Evolutionary conservation across 2,888 invertebrate genomes (phyloP).

Genomic region (Andrena dorsata): DNA sequence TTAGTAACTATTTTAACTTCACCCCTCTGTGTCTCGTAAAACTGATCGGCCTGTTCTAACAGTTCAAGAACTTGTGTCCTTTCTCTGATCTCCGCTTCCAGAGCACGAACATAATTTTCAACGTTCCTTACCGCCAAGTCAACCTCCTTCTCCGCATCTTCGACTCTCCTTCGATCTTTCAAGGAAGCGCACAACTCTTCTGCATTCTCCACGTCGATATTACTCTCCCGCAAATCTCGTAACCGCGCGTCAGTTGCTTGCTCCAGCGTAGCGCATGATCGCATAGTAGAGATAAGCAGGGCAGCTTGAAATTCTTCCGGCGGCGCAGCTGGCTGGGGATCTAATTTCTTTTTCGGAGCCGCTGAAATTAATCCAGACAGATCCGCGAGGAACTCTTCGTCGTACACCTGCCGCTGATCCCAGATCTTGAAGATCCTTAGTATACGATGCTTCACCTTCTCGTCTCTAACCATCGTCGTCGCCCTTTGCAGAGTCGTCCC

Average conservation of each 20-base stretch:
- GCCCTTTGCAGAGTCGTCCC: conserved; percentile 96
- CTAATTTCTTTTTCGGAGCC: conserved; percentile 89
- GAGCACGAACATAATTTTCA: conserved; percentile 92
- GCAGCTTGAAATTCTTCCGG: conserved; percentile 91
- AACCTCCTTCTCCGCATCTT: conserved; percentile 94
- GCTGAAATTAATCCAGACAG: conserved; percentile 93
- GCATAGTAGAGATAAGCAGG: conserved; percentile 82
- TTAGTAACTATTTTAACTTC: conserved; percentile 98
- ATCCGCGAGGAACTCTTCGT: conserved; percentile 95
- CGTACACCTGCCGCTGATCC: conserved; percentile 96
- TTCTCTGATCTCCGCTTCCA: conserved; percentile 93
- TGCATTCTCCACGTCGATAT: conserved; percentile 90
- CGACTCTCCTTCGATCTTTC: conserved; percentile 95
- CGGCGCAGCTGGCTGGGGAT: conserved; percentile 85
- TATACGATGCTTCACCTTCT: conserved; percentile 94
- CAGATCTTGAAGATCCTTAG: conserved; percentile 97
- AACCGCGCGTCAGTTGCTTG: conserved; percentile 83
- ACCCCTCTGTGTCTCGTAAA: conserved; percentile 95
- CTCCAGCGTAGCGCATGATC: conserved; percentile 81
- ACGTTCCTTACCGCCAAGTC: conserved; percentile 93
- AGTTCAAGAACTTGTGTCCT: conserved; percentile 91
- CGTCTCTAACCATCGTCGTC: conserved; percentile 95
- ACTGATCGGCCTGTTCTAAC: conserved; percentile 93
- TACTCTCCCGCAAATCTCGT: conserved; percentile 88
- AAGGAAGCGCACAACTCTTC: conserved; percentile 92